A percentile compares a stretch with the other conserved stretches of the same genome.
phyloP scores from a whole-genome alignment of 2,113 vertebrate genomes.

The Trogon melanurus region DNA sequence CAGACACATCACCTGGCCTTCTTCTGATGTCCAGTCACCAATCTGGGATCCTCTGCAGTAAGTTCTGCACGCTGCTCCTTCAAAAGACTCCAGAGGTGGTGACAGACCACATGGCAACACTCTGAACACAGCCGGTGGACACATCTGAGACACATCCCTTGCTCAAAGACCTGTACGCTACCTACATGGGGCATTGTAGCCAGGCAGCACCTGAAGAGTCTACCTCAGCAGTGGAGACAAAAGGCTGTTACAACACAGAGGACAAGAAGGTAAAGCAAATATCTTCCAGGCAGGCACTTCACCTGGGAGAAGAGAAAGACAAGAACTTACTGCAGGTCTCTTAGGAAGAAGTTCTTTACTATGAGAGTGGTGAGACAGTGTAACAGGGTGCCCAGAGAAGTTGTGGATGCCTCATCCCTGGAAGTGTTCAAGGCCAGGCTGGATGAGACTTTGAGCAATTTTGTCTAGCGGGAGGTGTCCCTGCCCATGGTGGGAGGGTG shows the following conservation, averaged over 20 bases:
- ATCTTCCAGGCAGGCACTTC: neutral
- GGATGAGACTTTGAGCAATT: too few species aligned
- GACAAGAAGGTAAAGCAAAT: neutral
- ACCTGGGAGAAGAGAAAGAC: neutral
- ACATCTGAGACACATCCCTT: neutral
- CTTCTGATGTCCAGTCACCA: neutral
- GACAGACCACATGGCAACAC: neutral
- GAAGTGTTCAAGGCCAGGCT: too few species aligned
- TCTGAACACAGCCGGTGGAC: neutral
- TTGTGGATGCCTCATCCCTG: too few species aligned
- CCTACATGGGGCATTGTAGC: neutral
- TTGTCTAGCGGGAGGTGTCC: too few species aligned
- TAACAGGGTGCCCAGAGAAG: too few species aligned
- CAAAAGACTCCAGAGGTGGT: neutral
- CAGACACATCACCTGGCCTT: neutral
- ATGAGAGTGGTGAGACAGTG: too few species aligned
- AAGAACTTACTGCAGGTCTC: neutral
- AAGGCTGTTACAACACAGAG: neutral
- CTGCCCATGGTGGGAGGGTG: too few species aligned
- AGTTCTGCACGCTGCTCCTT: neutral
- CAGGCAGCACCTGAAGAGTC: neutral
- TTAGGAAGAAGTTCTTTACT: too few species aligned
- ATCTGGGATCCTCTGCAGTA: neutral
- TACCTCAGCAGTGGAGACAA: neutral
- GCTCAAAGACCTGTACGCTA: fast-evolving